A percentile compares a stretch with the other conserved stretches of the same genome.
phyloP scores from a whole-genome alignment of 2,797 vertebrate genomes.

The Pyrocephalus nanus region DNA sequence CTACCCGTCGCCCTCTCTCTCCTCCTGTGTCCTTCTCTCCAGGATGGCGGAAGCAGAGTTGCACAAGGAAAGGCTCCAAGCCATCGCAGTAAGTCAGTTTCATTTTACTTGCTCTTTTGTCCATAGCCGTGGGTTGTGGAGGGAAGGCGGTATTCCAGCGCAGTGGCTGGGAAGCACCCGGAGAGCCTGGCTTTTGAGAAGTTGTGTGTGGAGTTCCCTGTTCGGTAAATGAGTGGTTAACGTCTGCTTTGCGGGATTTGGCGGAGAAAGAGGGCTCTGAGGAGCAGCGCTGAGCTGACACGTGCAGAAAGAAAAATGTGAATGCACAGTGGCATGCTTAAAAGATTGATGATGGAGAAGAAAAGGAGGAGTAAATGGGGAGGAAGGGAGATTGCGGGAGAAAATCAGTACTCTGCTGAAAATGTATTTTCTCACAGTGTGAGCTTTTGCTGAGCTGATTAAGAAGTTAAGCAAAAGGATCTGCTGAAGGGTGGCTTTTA shows the following conservation, averaged over 20 bases:
- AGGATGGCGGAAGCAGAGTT: conserved; percentile 98
- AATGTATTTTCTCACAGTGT: not conserved
- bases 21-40: conserved; percentile 78
- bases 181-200: not conserved
- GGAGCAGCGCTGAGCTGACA: conserved; percentile 21
- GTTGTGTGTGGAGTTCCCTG: conserved; percentile 38
- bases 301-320: conserved; percentile 56
- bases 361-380: not conserved
- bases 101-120: conserved; percentile 72
- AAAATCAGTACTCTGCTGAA: not conserved
- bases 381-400: not conserved
- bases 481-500: not conserved
- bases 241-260: conserved; percentile 17
- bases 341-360: conserved; percentile 36
- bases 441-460: not conserved
- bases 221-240: conserved; percentile 6
- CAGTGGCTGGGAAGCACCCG: not conserved
- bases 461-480: not conserved
- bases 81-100: conserved; percentile 93
- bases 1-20: not conserved
- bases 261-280: conserved; percentile 16
- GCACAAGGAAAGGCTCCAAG: conserved; percentile 98
- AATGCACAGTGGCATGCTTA: conserved; percentile 45
- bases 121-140: not conserved
- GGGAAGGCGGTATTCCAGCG: not conserved